Conservation (phyloP, 2,797 vertebrate genomes). For the Chiroxiphia lanceolata region DNA sequence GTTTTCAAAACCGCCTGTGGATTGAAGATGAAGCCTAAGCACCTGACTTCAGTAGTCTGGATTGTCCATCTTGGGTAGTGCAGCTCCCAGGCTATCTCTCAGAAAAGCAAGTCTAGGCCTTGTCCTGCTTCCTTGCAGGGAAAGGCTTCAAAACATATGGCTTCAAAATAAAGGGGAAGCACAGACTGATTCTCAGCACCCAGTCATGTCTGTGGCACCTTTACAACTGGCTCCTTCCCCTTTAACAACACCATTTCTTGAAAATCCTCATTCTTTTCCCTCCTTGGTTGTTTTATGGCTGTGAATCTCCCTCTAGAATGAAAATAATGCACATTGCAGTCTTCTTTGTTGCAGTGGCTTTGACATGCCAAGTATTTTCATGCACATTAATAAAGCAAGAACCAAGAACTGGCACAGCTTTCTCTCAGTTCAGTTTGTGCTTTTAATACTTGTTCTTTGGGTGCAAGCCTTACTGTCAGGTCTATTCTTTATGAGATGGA, state of each 20-base stretch:
- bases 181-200: not conserved
- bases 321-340: not conserved
- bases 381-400: constrained; percentile 31
- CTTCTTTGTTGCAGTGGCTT: not conserved
- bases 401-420: not conserved
- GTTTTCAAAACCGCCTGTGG: constrained; percentile 19
- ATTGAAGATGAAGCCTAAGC: constrained; percentile 20
- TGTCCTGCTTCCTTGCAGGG: not conserved
- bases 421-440: not conserved
- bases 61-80: not conserved
- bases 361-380: constrained; percentile 19
- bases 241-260: not conserved
- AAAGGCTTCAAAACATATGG: not conserved
- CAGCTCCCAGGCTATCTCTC: not conserved
- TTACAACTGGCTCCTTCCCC: not conserved
- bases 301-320: not conserved
- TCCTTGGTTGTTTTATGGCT: not conserved
- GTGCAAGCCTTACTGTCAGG: constrained; percentile 42
- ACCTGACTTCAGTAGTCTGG: constrained; percentile 35
- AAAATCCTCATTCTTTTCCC: not conserved
- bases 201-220: not conserved
- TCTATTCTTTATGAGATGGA: constrained; percentile 46
- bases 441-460: constrained; percentile 16
- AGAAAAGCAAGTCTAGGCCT: not conserved
- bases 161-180: not conserved